phyloP scores from a whole-genome alignment of 2,797 vertebrate genomes.

The Eulemur coronatus region DNA sequence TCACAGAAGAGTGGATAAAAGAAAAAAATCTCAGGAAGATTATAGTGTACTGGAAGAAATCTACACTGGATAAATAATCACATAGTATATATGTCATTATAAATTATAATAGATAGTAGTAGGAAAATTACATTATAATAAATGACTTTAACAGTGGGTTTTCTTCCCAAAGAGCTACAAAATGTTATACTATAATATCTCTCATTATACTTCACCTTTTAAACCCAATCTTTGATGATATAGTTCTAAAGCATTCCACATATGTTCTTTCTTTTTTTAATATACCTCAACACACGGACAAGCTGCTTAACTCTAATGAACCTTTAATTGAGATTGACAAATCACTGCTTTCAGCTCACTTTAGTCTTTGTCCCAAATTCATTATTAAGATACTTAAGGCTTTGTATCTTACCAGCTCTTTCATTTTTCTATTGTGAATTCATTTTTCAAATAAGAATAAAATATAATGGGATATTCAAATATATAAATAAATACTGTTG shows the following conservation, averaged over 20 bases:
- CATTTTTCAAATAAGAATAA: constrained; percentile 52
- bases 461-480: constrained; percentile 13
- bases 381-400: neutral
- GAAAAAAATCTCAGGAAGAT: neutral
- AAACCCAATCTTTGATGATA: neutral
- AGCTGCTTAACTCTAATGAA: neutral
- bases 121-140: neutral
- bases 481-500: constrained; percentile 27
- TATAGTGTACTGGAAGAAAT: neutral
- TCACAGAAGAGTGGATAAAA: neutral
- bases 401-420: neutral
- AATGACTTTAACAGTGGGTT: constrained; percentile 11
- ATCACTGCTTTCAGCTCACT: neutral
- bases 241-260: constrained; percentile 19
- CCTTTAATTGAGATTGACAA: neutral
- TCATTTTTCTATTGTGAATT: constrained; percentile 20
- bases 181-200: neutral
- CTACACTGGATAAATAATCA: constrained; percentile 10
- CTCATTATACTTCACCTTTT: constrained; percentile 20
- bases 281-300: neutral
- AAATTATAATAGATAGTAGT: constrained; percentile 8
- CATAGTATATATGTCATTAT: neutral
- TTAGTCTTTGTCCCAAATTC: constrained; percentile 28
- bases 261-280: neutral
- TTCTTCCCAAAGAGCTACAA: constrained; percentile 46